Evolutionary conservation across 2,888 invertebrate species (phyloP), one percentile per base, ranked within the genome.

Genomic region (Drosophila quinaria): DNA sequence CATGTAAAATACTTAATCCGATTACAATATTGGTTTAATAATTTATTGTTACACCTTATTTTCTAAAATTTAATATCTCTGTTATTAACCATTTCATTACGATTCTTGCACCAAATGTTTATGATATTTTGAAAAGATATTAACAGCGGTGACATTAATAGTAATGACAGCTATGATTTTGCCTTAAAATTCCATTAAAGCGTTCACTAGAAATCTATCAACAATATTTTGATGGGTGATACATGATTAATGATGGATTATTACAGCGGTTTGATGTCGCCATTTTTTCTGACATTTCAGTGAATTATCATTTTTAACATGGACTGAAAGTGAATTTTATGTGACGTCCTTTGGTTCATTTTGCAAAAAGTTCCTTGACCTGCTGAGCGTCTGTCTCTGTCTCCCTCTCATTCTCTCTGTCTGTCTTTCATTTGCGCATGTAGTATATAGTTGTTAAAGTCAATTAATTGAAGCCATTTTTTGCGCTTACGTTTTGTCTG

Each of bases 381-480:
- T 44, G 31, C 44, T 56, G 44, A 58, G 19, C 17, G 13, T 58
- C 35, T 49, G 33, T 46, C 6, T 25, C 13, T 11, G n/a, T 15
- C 19, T 31, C 19, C 39, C 8, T 29, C 25, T 29, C 8, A 1
- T 8, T 51, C 9, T 37, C 8, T 6, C 29, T 51, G 3, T 29
- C 49, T 44, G 52, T 19, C 35, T 25, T 8, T 56, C 5, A 25
- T 25, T 25, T 25, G 5, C 25, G 25, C 25, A 25, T 25, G 25
- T 25, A 25, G 47, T 49, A 8, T 69, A 50, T 64, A 65, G 47
- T 54, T 50, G 47, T 54, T 62, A 66, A 74, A 81, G 72, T 77
- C 82, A 82, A 81, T 81, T 81, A 81, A 81, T 77, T 81, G 80
- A 77, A 78, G 69, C 73, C 79, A 69, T 70, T 78, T 66, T 63